These are phyloP conservation scores for Tamias sibiricus DNA, from an alignment of 2,113 vertebrate genomes.

Conservation along the genomic window DNA sequence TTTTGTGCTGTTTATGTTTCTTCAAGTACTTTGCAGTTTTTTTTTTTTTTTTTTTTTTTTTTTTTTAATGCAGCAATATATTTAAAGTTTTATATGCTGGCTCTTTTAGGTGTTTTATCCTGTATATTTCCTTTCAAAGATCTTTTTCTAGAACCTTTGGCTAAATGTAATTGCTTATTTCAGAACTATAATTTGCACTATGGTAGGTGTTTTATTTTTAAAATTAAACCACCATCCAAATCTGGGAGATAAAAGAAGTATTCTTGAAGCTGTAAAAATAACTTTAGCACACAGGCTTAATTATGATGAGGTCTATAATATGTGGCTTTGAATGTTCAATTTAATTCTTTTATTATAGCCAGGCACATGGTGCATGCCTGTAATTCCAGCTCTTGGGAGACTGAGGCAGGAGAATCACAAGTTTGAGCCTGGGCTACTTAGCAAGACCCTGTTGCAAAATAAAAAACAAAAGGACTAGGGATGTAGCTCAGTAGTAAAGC, in stretches of 20 bases:
- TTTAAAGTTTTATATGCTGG: neutral
- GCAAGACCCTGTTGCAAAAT: neutral
- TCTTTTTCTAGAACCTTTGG: slow-evolving; percentile 57
- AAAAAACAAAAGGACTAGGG: neutral
- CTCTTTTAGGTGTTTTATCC: slow-evolving; percentile 1
- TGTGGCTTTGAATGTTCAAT: neutral
- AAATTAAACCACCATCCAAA: slow-evolving; percentile 64
- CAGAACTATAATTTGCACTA: slow-evolving; percentile 59
- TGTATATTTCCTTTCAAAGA: slow-evolving; percentile 15
- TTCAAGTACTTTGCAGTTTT: neutral
- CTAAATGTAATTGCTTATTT: slow-evolving; percentile 71
- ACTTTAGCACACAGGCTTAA: slow-evolving; percentile 25
- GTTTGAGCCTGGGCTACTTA: neutral
- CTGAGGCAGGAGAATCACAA: neutral
- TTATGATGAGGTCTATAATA: slow-evolving; percentile 43
- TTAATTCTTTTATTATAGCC: neutral
- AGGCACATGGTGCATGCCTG: neutral
- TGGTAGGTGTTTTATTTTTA: slow-evolving; percentile 63
- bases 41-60: slow-evolving; percentile 28
- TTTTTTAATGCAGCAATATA: neutral
- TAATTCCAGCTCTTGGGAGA: neutral
- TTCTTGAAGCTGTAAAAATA: slow-evolving; percentile 68
- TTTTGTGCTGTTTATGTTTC: slow-evolving; percentile 16
- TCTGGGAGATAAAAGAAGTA: slow-evolving; percentile 58
- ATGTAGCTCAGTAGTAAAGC: neutral